These are phyloP conservation scores for Parus major DNA, from an alignment of 2,113 vertebrate species.

Conservation along the genomic window DNA sequence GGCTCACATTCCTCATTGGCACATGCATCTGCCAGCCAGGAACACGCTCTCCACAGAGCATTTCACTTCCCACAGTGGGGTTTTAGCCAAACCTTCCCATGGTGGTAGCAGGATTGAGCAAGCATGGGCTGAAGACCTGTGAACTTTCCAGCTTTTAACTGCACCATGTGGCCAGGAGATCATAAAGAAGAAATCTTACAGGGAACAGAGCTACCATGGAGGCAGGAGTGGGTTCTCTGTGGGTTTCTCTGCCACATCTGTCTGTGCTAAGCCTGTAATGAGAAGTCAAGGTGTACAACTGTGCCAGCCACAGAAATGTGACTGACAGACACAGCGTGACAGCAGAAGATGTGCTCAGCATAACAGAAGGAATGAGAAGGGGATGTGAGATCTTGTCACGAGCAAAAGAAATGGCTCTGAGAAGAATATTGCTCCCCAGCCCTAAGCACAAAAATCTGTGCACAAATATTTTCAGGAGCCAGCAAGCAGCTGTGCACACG, in stretches of 20 bases:
- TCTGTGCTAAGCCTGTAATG: background rate
- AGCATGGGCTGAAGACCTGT: background rate
- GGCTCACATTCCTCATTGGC: background rate
- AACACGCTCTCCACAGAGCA: background rate
- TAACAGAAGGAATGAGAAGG: background rate
- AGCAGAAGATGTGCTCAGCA: background rate
- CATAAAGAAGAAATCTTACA: background rate
- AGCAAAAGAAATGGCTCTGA: background rate
- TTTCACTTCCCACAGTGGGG: background rate
- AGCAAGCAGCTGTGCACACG: background rate
- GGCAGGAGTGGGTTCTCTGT: background rate
- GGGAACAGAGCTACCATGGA: background rate
- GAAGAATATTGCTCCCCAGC: background rate
- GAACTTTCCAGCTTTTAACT: background rate
- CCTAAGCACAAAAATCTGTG: background rate
- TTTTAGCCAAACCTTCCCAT: background rate
- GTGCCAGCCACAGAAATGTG: background rate
- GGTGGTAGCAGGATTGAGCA: background rate
- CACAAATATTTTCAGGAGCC: background rate
- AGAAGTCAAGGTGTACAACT: background rate
- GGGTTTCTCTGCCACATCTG: background rate
- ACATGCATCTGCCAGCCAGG: background rate
- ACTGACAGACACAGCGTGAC: background rate
- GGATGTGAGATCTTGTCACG: background rate
- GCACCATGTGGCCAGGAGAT: background rate